Conservation (phyloP, 2,797 vertebrate genomes). For the Acanthis flammea region DNA sequence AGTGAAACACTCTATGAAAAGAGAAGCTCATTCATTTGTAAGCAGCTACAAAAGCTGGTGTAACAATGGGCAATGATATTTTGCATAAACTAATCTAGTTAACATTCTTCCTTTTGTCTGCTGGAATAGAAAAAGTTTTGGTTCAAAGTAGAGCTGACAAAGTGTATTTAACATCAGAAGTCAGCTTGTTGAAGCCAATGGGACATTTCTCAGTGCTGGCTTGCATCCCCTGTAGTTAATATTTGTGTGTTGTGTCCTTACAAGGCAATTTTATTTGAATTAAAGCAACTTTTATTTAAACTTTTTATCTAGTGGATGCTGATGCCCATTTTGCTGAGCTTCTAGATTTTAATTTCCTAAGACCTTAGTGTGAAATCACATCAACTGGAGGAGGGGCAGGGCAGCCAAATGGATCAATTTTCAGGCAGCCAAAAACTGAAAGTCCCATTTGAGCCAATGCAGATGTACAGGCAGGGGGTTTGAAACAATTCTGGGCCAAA, state of each 20-base stretch:
- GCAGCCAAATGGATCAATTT: not conserved
- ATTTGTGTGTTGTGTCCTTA: not conserved
- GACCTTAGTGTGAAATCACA: conserved; percentile 29
- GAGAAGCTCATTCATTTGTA: not conserved
- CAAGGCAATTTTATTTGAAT: not conserved
- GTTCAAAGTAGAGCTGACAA: not conserved
- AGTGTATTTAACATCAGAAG: not conserved
- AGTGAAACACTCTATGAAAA: not conserved
- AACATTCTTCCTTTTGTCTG: not conserved
- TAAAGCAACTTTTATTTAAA: not conserved
- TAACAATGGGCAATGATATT: rapidly evolving
- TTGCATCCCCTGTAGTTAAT: not conserved
- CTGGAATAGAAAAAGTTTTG: not conserved
- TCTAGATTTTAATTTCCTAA: not conserved
- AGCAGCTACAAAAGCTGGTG: not conserved
- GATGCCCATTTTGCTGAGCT: not conserved
- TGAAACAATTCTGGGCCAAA: not conserved
- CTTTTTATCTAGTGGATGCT: not conserved
- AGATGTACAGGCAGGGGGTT: not conserved
- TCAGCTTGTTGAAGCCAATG: not conserved
- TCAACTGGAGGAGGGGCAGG: not conserved
- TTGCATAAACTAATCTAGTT: not conserved
- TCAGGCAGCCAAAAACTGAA: not conserved
- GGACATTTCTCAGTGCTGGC: not conserved
- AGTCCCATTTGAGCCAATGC: not conserved